A percentile compares a stretch with the other conserved stretches of the same genome.
Evolutionary conservation across 2,113 vertebrate species (phyloP).

Genomic region (Beaufortia kweichowensis): DNA sequence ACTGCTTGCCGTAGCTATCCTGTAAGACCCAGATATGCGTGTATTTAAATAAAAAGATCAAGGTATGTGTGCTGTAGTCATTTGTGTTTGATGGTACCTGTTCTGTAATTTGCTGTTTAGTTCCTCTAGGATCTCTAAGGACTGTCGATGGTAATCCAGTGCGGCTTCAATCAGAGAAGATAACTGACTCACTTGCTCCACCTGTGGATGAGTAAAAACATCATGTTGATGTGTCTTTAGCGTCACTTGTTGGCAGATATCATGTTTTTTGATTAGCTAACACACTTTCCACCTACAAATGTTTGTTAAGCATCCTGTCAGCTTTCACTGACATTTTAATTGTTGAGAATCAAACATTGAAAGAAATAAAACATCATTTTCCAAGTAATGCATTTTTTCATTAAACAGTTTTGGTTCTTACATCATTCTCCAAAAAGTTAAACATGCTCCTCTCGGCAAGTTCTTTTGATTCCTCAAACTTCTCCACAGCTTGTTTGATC

Average conservation of each 20-base stretch:
- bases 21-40: conserved; percentile 61
- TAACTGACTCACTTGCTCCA: conserved; percentile 92
- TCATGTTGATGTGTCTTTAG: neutral
- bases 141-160: conserved; percentile 85
- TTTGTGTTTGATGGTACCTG: conserved; percentile 70
- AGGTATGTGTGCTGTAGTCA: too few species aligned
- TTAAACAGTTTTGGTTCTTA: conserved; percentile 69
- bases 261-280: too few species aligned
- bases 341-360: too few species aligned
- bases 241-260: too few species aligned
- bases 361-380: too few species aligned
- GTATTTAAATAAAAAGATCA: too few species aligned
- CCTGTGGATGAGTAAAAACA: conserved; percentile 64
- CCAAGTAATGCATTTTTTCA: neutral
- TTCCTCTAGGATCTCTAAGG: conserved; percentile 84
- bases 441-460: conserved; percentile 95
- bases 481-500: conserved; percentile 89
- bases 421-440: conserved; percentile 95
- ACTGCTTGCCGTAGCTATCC: conserved; percentile 79
- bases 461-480: conserved; percentile 96
- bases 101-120: conserved; percentile 81
- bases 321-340: too few species aligned
- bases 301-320: too few species aligned
- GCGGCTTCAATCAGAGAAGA: conserved; percentile 84
- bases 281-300: too few species aligned